Percentiles rank a stretch among this genome's conserved stretches.
Evolutionary conservation across 2,797 vertebrate genomes (phyloP).

Genomic region (Platalea minor): DNA sequence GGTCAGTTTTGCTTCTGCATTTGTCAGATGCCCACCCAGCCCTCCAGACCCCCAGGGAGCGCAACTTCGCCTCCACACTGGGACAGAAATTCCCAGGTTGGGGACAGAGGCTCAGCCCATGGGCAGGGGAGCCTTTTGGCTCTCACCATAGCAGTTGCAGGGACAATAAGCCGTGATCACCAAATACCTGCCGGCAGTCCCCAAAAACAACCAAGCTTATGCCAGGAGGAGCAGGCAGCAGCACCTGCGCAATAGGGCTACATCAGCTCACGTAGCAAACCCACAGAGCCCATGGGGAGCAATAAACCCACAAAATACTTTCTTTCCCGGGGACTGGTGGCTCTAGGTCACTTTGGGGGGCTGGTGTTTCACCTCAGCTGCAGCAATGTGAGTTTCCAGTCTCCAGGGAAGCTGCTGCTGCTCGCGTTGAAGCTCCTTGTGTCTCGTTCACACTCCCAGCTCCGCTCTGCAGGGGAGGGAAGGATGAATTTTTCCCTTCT

Average conservation of each 20-base stretch:
- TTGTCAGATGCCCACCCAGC: not conserved
- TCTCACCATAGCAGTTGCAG: rapidly evolving
- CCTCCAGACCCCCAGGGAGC: not conserved
- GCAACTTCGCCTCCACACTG: not conserved
- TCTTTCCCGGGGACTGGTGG: not conserved
- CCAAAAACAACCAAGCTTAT: not conserved
- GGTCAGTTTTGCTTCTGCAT: not conserved
- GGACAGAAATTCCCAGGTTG: not conserved
- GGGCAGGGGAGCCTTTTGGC: not conserved
- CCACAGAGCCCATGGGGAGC: not conserved
- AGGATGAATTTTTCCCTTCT: not conserved
- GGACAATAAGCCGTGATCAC: not conserved
- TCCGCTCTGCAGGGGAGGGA: not conserved
- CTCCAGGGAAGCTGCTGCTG: not conserved
- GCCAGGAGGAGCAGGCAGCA: not conserved
- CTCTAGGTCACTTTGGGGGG: not conserved
- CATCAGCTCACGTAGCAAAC: not conserved
- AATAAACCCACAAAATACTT: not conserved
- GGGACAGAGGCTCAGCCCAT: not conserved
- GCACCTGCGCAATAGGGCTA: rapidly evolving
- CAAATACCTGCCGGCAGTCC: not conserved
- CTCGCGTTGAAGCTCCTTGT: not conserved
- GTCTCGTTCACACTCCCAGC: not conserved
- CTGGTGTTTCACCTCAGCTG: not conserved
- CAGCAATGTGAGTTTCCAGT: not conserved